These are phyloP conservation scores for Condylura cristata DNA, from an alignment of 2,113 vertebrate species.

Conservation along the genomic window DNA sequence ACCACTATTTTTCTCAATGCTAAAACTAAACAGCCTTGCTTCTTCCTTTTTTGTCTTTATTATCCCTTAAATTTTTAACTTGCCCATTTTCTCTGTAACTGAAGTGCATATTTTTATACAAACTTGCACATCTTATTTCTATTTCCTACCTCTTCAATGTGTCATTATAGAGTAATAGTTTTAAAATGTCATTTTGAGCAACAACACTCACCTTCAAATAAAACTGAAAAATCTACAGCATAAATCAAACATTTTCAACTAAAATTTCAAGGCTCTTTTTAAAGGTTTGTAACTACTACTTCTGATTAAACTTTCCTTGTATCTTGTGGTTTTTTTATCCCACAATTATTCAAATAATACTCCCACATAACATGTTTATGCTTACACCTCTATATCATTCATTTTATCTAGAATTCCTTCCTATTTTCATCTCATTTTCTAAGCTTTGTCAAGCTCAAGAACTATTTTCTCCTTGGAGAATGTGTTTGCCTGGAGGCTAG, in stretches of 20 bases:
- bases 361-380: neutral
- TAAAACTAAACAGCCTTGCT: neutral
- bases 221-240: neutral
- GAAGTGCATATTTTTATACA: neutral
- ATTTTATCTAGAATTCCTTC: slow-evolving; percentile 30
- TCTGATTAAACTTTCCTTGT: neutral
- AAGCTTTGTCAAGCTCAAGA: slow-evolving; percentile 43
- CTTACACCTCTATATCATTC: neutral
- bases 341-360: neutral
- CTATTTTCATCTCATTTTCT: slow-evolving; percentile 65
- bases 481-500: slow-evolving; percentile 65
- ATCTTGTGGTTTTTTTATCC: neutral
- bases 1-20: neutral
- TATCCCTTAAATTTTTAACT: neutral
- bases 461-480: slow-evolving; percentile 50
- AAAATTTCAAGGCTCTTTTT: slow-evolving; percentile 38
- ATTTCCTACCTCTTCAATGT: neutral
- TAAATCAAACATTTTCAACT: neutral
- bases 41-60: neutral
- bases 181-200: neutral
- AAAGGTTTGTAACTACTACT: neutral
- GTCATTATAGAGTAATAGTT: neutral
- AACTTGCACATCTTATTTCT: neutral
- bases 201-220: neutral
- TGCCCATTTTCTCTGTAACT: neutral